Evolutionary conservation across 2,797 vertebrate genomes (phyloP).

Genomic region (Myotis findleyi): DNA sequence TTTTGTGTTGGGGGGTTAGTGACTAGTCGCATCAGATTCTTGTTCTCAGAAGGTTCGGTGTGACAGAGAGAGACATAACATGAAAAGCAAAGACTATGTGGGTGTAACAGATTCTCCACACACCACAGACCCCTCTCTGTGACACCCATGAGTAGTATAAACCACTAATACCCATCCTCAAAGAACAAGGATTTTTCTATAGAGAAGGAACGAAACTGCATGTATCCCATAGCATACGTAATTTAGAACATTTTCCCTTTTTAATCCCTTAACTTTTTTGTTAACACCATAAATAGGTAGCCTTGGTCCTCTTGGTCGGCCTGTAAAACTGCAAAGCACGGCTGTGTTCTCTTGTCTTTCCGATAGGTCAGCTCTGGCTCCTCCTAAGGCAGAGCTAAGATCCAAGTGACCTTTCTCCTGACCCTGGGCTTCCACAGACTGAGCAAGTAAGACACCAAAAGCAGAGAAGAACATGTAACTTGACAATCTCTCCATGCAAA

Average conservation of each 20-base stretch:
- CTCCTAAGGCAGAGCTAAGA: not conserved
- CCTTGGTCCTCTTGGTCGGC: not conserved
- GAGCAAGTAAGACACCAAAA: not conserved
- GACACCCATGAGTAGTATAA: not conserved
- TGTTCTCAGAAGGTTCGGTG: not conserved
- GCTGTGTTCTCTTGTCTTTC: not conserved
- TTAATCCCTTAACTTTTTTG: not conserved
- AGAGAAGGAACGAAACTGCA: not conserved
- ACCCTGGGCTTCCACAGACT: not conserved
- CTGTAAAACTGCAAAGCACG: not conserved
- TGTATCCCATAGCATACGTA: not conserved
- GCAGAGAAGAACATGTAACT: not conserved
- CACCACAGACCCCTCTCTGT: not conserved
- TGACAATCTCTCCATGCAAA: not conserved
- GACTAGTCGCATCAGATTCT: not conserved
- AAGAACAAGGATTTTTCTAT: not conserved
- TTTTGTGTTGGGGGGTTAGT: too few relatives aligned
- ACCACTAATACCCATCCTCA: not conserved
- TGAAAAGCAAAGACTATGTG: not conserved
- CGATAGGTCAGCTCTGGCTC: not conserved
- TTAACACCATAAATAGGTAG: not conserved
- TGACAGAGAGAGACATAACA: rapidly evolving
- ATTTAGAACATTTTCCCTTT: not conserved
- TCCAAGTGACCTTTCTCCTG: not conserved
- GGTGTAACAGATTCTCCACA: rapidly evolving